Conservation (phyloP, 2,888 invertebrate species). For the Choreutis nemorana region DNA sequence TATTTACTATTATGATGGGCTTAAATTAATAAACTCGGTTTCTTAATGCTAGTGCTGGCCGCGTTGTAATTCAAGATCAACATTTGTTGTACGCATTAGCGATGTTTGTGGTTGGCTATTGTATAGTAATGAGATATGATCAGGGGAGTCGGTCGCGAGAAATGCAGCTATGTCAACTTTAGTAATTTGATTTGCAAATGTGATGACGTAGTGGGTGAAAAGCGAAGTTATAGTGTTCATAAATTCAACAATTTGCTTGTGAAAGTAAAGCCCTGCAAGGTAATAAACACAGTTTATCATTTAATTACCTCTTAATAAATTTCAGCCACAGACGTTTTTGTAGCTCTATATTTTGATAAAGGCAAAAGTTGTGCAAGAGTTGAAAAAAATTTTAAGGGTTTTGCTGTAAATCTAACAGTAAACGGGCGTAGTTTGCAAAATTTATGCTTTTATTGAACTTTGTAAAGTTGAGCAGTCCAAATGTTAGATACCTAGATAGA, state of each 20-base stretch:
- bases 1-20: slow-evolving; percentile 17
- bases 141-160: slow-evolving; percentile 13
- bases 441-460: slow-evolving; percentile 41
- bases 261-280: too few relatives aligned
- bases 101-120: slow-evolving; percentile 21
- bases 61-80: slow-evolving; percentile 18
- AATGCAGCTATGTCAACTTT: slow-evolving; percentile 6
- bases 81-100: slow-evolving; percentile 18
- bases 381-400: too few relatives aligned
- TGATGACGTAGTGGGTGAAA: slow-evolving; percentile 11
- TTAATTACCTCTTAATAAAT: too few relatives aligned
- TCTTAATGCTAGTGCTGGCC: slow-evolving; percentile 16
- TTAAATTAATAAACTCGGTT: slow-evolving; percentile 17
- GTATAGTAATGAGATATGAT: slow-evolving; percentile 23
- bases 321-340: too few relatives aligned
- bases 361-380: too few relatives aligned
- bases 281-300: too few relatives aligned
- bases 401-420: slow-evolving; percentile 22
- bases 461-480: slow-evolving; percentile 26
- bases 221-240: slow-evolving; percentile 9
- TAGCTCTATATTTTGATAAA: too few relatives aligned
- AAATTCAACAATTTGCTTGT: too few relatives aligned
- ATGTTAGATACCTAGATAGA: slow-evolving; percentile 30
- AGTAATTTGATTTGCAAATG: slow-evolving; percentile 9
- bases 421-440: slow-evolving; percentile 26